Base-by-base conservation (phyloP, 1,140 invertebrate genomes). In the Tetramorium simillimum region DNA sequence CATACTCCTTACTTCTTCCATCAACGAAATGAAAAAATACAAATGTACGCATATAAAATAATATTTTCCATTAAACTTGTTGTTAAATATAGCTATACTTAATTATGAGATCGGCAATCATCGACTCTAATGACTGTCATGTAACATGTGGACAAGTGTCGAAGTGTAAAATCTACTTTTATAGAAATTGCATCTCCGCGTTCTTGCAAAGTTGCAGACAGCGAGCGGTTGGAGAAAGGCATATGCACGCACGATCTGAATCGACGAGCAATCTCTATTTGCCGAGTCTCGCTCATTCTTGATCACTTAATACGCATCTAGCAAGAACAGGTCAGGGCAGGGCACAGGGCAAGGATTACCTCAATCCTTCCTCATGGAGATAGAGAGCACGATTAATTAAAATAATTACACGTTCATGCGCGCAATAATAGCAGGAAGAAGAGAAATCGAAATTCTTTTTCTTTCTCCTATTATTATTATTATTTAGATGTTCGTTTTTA, bases 311-410 rank as follows among this genome's bases (percentile, higher is more conserved):
- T 58, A 51, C 87, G 70, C 76, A 89, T 86, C 40, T 49, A 81
- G 88, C 56, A 69, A 90, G 88, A 86, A 49, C 89, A 77, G 89
- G 85, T 89, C 89, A 89, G 85, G 76, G 77, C 85, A 90, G 85
- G 67, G 87, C 73, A 85, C 69, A 40, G 56, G 16, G 53, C 33
- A 37, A 67, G 58, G 28, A 73, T 89, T 86, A 63, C n/a, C 75
- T 75, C 75, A 86, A 88, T 81, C 87, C 76, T 90, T 87, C 76
- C 49, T 73, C 63, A 70, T 78, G 81, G 73, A 1, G 49, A 21
- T 67, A 40, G 49, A 46, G 16, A 62, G 40, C n/a, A 33, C 37
- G 51, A 43, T 82, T 73, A 72, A 82, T 82, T 82, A 73, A 82
- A 69, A n/a, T 43, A 14, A 78, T 33, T 33, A n/a, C 37, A 37